Evolutionary conservation across 2,797 vertebrate species (phyloP).

Genomic region (Typhlichthys subterraneus): DNA sequence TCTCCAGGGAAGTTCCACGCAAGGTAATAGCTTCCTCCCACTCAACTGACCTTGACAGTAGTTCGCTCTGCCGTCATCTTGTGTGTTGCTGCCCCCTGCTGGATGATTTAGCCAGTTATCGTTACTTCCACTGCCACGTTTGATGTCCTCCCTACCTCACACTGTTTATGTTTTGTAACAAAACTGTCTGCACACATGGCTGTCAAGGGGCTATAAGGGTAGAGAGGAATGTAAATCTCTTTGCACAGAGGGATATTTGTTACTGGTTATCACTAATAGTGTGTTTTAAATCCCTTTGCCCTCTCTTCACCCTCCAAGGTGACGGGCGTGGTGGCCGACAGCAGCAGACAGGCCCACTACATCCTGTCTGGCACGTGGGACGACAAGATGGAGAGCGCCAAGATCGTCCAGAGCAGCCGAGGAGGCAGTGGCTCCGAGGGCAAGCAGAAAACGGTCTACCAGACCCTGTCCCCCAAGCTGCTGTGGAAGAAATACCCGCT

Average conservation of each 20-base stretch:
- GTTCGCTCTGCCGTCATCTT: constrained; percentile 5
- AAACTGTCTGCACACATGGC: too few relatives aligned
- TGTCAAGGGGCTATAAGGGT: too few relatives aligned
- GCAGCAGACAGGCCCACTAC: constrained; percentile 86
- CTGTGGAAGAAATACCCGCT: constrained; percentile 94
- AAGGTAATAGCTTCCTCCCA: constrained; percentile 80
- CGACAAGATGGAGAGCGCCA: constrained; percentile 94
- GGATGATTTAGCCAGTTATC: constrained; percentile 31
- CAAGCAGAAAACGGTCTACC: constrained; percentile 84
- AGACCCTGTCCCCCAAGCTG: constrained; percentile 82
- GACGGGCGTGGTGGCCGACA: constrained; percentile 90
- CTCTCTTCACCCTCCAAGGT: constrained; percentile 75
- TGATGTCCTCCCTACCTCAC: too few relatives aligned
- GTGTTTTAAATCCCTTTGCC: constrained; percentile 1
- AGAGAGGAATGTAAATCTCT: too few relatives aligned
- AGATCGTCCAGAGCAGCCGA: constrained; percentile 79
- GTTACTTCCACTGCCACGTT: neutral
- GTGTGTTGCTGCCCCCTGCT: constrained; percentile 61
- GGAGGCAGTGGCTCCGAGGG: constrained; percentile 85
- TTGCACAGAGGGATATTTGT: too few relatives aligned
- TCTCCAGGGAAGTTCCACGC: constrained; percentile 94
- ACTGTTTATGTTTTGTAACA: too few relatives aligned
- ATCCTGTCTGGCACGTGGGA: constrained; percentile 95
- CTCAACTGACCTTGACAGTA: constrained; percentile 11
- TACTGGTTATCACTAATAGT: neutral